These are phyloP conservation scores for Chelon auratus DNA, from an alignment of 2,797 vertebrate species.

Conservation along the genomic window DNA sequence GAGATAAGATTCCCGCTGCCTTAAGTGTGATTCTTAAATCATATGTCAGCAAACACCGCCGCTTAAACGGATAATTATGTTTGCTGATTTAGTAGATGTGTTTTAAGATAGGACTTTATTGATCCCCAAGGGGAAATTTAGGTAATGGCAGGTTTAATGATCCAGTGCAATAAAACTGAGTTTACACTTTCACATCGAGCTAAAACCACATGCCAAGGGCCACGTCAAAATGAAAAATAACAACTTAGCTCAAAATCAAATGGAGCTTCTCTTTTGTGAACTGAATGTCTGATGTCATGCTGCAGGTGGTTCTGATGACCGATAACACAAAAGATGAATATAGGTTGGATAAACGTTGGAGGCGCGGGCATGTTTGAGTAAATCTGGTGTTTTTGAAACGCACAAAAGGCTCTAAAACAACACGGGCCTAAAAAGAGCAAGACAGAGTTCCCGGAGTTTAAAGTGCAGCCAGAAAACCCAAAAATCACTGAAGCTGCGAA, in stretches of 20 bases:
- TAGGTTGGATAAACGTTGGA: slow-evolving; percentile 4
- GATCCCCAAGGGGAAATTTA: no score
- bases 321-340: background rate
- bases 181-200: background rate
- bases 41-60: slow-evolving; percentile 6
- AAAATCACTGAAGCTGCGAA: slow-evolving; percentile 42
- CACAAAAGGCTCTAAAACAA: slow-evolving; percentile 14
- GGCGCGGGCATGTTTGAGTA: background rate
- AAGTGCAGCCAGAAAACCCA: slow-evolving; percentile 25
- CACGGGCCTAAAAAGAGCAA: background rate
- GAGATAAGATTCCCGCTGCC: slow-evolving; percentile 18
- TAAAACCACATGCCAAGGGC: slow-evolving; percentile 7
- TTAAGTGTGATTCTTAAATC: slow-evolving; percentile 9
- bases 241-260: no score
- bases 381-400: slow-evolving; percentile 29
- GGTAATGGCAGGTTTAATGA: slow-evolving; percentile 1
- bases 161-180: background rate
- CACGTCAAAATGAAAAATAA: background rate
- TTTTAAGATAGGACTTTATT: no score
- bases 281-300: background rate
- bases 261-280: background rate
- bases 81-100: slow-evolving; percentile 9
- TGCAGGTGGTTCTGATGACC: background rate
- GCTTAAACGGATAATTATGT: slow-evolving; percentile 11
- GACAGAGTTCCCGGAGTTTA: slow-evolving; percentile 16